Percentiles rank a stretch among this genome's conserved stretches.
Evolutionary conservation across 2,797 vertebrate species (phyloP).

Genomic region (Pangasius djambal): DNA sequence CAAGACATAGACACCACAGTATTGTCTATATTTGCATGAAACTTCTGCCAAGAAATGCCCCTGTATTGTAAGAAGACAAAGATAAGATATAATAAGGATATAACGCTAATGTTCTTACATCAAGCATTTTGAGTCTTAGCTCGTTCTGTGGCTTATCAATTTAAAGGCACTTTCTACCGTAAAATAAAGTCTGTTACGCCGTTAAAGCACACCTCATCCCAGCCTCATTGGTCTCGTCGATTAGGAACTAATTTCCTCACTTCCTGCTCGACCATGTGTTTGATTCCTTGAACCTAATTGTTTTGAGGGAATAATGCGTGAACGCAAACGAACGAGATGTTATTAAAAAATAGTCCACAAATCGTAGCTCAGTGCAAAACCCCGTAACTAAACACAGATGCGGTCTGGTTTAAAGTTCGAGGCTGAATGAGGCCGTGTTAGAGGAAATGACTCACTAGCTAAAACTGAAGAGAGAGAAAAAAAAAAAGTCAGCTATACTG

Average conservation of each 20-base stretch:
- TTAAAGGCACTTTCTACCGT: neutral
- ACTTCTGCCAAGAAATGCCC: neutral
- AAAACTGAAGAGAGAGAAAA: neutral
- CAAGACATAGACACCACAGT: neutral
- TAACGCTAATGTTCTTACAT: neutral
- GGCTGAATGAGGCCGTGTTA: neutral
- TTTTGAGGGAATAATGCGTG: neutral
- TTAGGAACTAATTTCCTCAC: constrained; percentile 12
- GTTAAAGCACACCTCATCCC: neutral
- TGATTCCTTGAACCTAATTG: neutral
- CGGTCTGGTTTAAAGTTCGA: too few relatives aligned
- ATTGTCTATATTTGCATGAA: neutral
- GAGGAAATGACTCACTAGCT: neutral
- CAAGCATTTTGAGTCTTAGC: neutral
- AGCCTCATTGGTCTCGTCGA: neutral
- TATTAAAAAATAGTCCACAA: constrained; percentile 1
- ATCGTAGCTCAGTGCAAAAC: neutral
- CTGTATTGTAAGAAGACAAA: neutral
- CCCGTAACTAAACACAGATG: neutral
- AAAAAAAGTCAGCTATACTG: neutral
- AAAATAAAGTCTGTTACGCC: neutral
- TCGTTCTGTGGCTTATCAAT: neutral
- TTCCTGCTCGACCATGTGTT: neutral
- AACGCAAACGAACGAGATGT: neutral
- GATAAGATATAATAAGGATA: neutral